Evolutionary conservation across 2,888 invertebrate species (phyloP).

Genomic region (Oegoconia quadripuncta): DNA sequence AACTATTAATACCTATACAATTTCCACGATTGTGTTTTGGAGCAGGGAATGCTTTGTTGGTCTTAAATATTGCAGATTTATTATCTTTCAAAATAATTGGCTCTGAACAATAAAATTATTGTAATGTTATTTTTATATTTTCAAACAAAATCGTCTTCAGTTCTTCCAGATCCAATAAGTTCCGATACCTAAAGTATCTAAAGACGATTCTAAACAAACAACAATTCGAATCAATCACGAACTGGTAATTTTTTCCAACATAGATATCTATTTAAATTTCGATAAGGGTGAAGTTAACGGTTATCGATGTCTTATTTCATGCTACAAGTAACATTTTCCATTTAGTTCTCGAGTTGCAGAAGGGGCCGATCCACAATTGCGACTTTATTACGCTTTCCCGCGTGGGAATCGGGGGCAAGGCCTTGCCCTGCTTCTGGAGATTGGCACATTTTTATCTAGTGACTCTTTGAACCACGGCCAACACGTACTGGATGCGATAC

Average conservation of each 20-base stretch:
- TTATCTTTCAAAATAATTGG: too few relatives aligned
- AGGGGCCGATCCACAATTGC: constrained; percentile 26
- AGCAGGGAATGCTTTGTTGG: background rate
- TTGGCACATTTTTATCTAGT: constrained; percentile 72
- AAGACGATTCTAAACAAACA: too few relatives aligned
- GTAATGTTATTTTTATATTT: too few relatives aligned
- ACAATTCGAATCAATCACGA: too few relatives aligned
- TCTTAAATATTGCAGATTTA: background rate
- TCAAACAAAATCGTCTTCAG: background rate
- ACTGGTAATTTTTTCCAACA: too few relatives aligned
- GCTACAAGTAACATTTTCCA: background rate
- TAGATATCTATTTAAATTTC: too few relatives aligned
- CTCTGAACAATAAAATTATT: too few relatives aligned
- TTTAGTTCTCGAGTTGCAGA: constrained; percentile 5
- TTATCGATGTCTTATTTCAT: too few relatives aligned
- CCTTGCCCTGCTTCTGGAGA: constrained; percentile 69
- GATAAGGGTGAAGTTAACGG: too few relatives aligned
- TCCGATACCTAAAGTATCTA: too few relatives aligned
- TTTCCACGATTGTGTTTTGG: constrained; percentile 1
- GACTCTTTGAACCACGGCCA: constrained; percentile 55
- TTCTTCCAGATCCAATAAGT: too few relatives aligned
- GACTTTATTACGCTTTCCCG: constrained; percentile 53
- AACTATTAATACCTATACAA: background rate
- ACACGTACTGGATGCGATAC: constrained; percentile 30
- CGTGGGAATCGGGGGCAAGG: constrained; percentile 60